Evolutionary conservation across 2,113 vertebrate species (phyloP).

Genomic region (Arizona elegans): DNA sequence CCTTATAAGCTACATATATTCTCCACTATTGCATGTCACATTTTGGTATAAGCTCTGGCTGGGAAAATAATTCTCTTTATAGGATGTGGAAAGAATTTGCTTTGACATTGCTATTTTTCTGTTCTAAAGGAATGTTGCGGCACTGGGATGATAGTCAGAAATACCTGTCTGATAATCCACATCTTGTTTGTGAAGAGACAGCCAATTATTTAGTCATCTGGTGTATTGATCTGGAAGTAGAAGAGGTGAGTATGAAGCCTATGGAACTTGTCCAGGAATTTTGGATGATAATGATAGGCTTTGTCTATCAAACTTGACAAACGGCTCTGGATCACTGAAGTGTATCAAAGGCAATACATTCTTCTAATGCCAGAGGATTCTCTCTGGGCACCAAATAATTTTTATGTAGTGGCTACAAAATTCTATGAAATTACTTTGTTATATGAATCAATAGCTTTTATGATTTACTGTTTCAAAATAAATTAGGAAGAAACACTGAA

Average conservation of each 20-base stretch:
- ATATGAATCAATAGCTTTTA: neutral
- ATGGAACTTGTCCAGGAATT: neutral
- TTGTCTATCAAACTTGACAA: neutral
- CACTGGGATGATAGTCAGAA: conserved; percentile 97
- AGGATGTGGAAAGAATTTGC: neutral
- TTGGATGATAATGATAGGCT: neutral
- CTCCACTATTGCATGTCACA: neutral
- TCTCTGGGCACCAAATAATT: neutral
- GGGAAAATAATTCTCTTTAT: neutral
- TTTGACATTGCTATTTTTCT: neutral
- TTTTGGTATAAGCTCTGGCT: neutral
- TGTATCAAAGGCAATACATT: neutral
- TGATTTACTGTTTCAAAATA: neutral
- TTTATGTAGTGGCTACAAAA: neutral
- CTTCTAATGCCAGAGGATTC: neutral
- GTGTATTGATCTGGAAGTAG: conserved; percentile 95
- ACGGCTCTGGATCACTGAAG: neutral
- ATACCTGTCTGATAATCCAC: conserved; percentile 85
- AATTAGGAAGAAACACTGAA: neutral
- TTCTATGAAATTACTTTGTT: neutral
- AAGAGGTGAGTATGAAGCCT: conserved; percentile 75
- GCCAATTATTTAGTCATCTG: conserved; percentile 95
- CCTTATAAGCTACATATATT: neutral
- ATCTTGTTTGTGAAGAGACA: conserved; percentile 91
- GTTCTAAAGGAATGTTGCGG: conserved; percentile 81